Conservation (phyloP, 1,140 invertebrate genomes). For the Trichoplusia ni region DNA sequence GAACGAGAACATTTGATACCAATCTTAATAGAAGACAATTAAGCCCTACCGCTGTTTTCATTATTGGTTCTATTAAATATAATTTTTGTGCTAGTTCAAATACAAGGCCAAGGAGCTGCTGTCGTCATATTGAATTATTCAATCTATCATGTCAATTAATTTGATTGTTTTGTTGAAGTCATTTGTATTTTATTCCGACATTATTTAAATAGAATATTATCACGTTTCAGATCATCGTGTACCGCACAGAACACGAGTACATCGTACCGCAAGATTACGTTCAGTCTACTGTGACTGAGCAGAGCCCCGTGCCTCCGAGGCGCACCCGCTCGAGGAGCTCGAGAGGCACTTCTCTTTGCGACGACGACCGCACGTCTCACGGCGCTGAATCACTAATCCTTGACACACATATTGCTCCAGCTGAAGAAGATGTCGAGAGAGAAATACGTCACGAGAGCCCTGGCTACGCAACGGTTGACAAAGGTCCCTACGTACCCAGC, state of each 20-base stretch:
- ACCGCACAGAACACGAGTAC: constrained; percentile 84
- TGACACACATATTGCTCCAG: constrained; percentile 67
- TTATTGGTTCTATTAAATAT: constrained; percentile 36
- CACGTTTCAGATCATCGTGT: constrained; percentile 83
- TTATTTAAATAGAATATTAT: background rate
- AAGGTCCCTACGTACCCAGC: constrained; percentile 60
- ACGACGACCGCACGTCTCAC: constrained; percentile 87
- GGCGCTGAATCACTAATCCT: constrained; percentile 85
- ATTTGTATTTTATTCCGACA: background rate
- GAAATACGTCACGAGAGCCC: constrained; percentile 82
- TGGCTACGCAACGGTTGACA: constrained; percentile 87
- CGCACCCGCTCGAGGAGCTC: constrained; percentile 82
- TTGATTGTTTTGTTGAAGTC: no score
- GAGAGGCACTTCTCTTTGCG: constrained; percentile 82
- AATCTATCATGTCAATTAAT: no score
- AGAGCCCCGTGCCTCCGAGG: constrained; percentile 70
- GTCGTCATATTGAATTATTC: no score
- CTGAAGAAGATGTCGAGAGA: constrained; percentile 72
- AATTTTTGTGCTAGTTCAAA: constrained; percentile 17
- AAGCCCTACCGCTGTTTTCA: constrained; percentile 35
- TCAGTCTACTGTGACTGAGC: constrained; percentile 57
- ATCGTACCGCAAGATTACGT: constrained; percentile 80
- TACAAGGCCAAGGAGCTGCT: background rate
- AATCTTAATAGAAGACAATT: constrained; percentile 22
- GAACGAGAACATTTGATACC: background rate